These are phyloP conservation scores for Triplophysa bombifrons DNA, from an alignment of 2,797 vertebrate species.

Conservation along the genomic window DNA sequence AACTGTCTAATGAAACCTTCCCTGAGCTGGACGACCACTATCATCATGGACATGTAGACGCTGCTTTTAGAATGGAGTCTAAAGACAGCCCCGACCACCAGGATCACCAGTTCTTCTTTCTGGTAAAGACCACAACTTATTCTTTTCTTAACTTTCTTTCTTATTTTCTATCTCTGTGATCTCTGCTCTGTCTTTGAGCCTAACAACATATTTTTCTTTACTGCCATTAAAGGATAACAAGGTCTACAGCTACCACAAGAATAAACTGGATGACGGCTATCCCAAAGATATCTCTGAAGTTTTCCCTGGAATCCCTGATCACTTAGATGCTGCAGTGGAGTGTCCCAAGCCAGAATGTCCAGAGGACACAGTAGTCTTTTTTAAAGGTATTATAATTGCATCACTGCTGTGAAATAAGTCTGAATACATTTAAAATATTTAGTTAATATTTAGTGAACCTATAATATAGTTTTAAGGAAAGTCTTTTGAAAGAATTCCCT, in stretches of 20 bases:
- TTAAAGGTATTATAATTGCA: slow-evolving; percentile 74
- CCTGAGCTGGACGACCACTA: slow-evolving; percentile 71
- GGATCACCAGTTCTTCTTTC: slow-evolving; percentile 77
- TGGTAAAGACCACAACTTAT: slow-evolving; percentile 64
- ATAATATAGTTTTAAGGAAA: too few species aligned
- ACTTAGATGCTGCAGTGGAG: slow-evolving; percentile 82
- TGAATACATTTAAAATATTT: too few species aligned
- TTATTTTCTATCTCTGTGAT: not conserved
- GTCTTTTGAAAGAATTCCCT: too few species aligned
- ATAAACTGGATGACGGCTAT: slow-evolving; percentile 70
- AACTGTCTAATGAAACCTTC: slow-evolving; percentile 70
- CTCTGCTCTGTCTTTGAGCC: not conserved
- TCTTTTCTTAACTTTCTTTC: not conserved
- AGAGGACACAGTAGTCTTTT: slow-evolving; percentile 78
- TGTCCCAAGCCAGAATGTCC: slow-evolving; percentile 81
- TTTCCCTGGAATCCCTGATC: slow-evolving; percentile 79
- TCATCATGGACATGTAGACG: slow-evolving; percentile 74
- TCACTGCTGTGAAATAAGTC: not conserved
- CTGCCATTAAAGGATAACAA: slow-evolving; percentile 70
- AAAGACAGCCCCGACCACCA: slow-evolving; percentile 59
- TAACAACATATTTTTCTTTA: not conserved
- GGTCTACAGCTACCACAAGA: slow-evolving; percentile 76
- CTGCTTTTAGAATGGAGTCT: slow-evolving; percentile 77
- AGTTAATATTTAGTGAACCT: too few species aligned
- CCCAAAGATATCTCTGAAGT: slow-evolving; percentile 76